These are phyloP conservation scores for Liparis tanakae DNA, from an alignment of 2,797 vertebrate species.

Conservation along the genomic window DNA sequence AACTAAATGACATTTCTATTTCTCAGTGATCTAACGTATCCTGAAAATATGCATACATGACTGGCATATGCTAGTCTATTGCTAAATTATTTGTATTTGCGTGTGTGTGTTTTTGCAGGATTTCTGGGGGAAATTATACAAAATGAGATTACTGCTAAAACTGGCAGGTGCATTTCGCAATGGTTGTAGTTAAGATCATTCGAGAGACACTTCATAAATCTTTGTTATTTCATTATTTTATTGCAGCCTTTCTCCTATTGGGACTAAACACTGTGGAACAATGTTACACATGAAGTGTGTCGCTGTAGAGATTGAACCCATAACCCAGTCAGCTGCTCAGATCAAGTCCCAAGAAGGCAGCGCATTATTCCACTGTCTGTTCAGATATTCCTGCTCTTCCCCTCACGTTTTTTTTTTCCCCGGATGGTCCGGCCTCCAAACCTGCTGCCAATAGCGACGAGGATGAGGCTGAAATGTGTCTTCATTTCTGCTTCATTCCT, in stretches of 20 bases:
- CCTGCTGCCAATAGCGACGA: constrained; percentile 30
- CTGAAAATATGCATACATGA: no score
- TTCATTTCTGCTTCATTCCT: constrained; percentile 33
- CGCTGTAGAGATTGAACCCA: constrained; percentile 27
- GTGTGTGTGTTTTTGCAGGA: not conserved
- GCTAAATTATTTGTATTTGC: not conserved
- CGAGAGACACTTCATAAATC: not conserved
- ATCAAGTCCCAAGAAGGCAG: constrained; percentile 16
- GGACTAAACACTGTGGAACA: not conserved
- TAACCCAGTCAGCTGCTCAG: constrained; percentile 34
- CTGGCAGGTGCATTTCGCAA: not conserved
- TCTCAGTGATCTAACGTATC: no score
- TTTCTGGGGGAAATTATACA: not conserved
- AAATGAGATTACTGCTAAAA: not conserved
- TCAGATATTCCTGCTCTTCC: constrained; percentile 30
- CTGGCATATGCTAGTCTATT: no score
- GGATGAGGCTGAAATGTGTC: constrained; percentile 26
- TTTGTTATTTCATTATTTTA: not conserved
- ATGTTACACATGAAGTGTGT: constrained; percentile 13
- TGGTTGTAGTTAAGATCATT: not conserved
- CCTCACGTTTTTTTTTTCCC: not conserved
- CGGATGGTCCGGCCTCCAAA: constrained; percentile 41
- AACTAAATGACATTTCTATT: no score
- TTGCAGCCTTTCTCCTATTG: constrained; percentile 3
- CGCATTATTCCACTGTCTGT: constrained; percentile 16